Evolutionary conservation across 2,888 invertebrate genomes (phyloP), one percentile per base, ranked within the genome.

Genomic region (Acrobasis suavella): DNA sequence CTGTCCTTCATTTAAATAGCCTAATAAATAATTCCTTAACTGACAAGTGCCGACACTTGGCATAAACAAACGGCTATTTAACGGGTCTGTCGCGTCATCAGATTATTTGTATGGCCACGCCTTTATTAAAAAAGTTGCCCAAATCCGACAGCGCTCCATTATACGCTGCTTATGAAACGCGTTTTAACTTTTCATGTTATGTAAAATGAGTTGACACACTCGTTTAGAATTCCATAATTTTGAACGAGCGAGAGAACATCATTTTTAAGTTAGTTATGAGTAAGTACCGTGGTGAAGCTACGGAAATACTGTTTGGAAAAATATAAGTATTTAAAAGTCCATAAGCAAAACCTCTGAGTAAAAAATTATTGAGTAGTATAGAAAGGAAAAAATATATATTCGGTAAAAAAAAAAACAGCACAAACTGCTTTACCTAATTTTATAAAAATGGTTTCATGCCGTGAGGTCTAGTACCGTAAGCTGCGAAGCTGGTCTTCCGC

Each of bases 21-120:
- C 42, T 14, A 3, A 14, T 46, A 46, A 3, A 14, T 46, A 46
- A 42, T 46, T 14, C 7, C 46, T 3, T n/a, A n/a, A 46, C 46
- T 46, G 46, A 46, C 46, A n/a, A 46, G 46, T 46, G 46, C 46
- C 46, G 14, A n/a, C 46, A 46, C 46, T 46, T 46, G 46, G 46
- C 12, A 46, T 46, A 46, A 46, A 42, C 12, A 42, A 14, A 46
- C 32, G 32, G 46, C 46, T 12, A 46, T 46, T 3, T 32, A 32
- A 46, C 46, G 14, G 14, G 46, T n/a, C 46, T n/a, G n/a, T 46
- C 46, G 46, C 46, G 14, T 12, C n/a, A 12, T 46, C 46, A n/a
- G 12, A n/a, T 12, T 14, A 14, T 46, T 14, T n/a, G 46, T 46
- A 5, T 46, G n/a, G 14, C 46, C 46, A 46, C 46, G n/a, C 14